Conservation (phyloP, 2,888 invertebrate species). For the Apamea epomidion region DNA sequence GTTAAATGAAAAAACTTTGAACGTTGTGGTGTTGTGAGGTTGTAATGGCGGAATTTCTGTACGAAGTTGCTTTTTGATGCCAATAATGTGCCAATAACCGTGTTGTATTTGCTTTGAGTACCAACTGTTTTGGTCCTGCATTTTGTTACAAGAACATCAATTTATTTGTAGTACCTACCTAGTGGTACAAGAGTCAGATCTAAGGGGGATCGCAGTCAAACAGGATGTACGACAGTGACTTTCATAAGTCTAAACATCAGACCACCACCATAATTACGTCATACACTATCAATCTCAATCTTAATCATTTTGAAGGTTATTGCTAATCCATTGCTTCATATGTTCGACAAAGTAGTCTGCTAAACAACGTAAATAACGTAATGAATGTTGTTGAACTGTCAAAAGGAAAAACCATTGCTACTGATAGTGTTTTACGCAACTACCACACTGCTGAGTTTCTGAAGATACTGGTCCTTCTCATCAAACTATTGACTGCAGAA, state of each 20-base stretch:
- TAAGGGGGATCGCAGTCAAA: not conserved
- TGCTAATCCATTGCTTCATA: not conserved
- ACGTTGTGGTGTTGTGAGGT: constrained; percentile 31
- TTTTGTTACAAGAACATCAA: not conserved
- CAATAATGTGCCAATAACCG: constrained; percentile 27
- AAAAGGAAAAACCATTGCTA: too few species aligned
- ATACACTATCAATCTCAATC: not conserved
- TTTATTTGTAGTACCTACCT: not conserved
- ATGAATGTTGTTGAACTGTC: not conserved
- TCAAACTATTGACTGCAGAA: not conserved
- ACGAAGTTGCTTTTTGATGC: constrained; percentile 2
- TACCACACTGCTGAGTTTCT: too few species aligned
- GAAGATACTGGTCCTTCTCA: too few species aligned
- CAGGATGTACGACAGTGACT: too few species aligned
- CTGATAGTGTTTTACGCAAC: too few species aligned
- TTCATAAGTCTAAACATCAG: not conserved
- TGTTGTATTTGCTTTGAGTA: constrained; percentile 7
- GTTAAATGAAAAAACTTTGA: constrained; percentile 65
- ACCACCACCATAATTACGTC: too few species aligned
- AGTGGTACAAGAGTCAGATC: not conserved
- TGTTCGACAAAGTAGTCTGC: not conserved
- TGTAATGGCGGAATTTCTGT: constrained; percentile 18
- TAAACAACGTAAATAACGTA: not conserved
- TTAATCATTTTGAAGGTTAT: not conserved
- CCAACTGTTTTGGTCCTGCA: not conserved